A percentile compares a stretch with the other conserved stretches of the same genome.
phyloP scores from a whole-genome alignment of 2,797 vertebrate genomes.

The Catamblyrhynchus diadema region DNA sequence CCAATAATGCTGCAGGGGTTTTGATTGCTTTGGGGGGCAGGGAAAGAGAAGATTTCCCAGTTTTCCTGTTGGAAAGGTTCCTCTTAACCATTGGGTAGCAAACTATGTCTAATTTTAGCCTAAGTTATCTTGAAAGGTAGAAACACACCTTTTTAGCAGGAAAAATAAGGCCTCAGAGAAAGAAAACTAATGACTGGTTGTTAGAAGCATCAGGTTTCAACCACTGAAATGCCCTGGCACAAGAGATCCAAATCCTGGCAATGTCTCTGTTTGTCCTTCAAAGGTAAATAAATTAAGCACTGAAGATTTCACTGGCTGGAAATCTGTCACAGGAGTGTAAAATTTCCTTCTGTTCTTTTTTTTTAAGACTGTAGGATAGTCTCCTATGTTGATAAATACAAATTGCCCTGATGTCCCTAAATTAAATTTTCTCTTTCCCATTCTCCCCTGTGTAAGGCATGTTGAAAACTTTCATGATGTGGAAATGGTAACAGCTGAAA shows the following conservation, averaged over 20 bases:
- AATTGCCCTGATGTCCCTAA: not conserved
- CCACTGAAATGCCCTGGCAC: not conserved
- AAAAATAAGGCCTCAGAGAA: not conserved
- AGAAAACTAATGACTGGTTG: not conserved
- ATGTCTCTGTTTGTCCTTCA: not conserved
- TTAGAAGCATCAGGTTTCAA: slow-evolving; percentile 1
- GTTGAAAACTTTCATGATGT: not conserved
- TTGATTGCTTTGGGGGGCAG: not conserved
- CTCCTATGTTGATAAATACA: not conserved
- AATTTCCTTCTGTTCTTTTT: not conserved
- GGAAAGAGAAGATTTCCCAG: not conserved
- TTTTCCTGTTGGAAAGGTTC: not conserved
- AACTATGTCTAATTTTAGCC: not conserved
- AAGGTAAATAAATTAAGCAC: not conserved
- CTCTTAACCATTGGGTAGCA: not conserved
- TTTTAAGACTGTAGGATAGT: not conserved
- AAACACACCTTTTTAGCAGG: not conserved
- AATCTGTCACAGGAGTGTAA: not conserved
- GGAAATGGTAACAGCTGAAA: not conserved
- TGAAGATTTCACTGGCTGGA: not conserved
- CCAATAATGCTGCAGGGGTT: not conserved
- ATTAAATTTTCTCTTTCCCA: not conserved
- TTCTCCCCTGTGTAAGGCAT: not conserved
- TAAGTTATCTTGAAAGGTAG: not conserved
- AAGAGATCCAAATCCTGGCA: not conserved